Evolutionary conservation across 35 echinoderm and acorn worm genomes (phyloP).

Genomic region (Strongylocentrotus purpuratus): DNA sequence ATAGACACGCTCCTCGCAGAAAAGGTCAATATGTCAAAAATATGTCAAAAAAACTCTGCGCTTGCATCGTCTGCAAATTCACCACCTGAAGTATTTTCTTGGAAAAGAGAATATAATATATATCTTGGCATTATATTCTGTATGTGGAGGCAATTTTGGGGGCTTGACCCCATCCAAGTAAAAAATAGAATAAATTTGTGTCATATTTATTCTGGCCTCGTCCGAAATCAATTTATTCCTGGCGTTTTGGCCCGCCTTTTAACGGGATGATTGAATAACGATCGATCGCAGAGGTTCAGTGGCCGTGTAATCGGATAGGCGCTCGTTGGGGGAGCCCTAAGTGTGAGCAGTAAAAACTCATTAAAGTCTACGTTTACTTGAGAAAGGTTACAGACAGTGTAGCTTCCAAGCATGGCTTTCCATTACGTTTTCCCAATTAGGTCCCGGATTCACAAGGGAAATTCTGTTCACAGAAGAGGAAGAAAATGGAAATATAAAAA

Average conservation of each 20-base stretch:
- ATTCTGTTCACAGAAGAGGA: too few species aligned
- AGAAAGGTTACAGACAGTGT: not conserved
- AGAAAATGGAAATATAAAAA: too few species aligned
- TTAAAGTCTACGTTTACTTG: constrained; percentile 11
- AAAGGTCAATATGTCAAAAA: not conserved
- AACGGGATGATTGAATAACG: not conserved
- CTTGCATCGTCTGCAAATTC: not conserved
- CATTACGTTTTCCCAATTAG: not conserved
- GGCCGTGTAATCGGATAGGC: not conserved
- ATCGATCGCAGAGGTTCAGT: not conserved
- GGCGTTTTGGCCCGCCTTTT: not conserved
- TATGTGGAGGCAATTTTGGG: not conserved
- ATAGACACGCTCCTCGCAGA: not conserved
- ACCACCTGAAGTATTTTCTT: not conserved
- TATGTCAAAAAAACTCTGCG: not conserved
- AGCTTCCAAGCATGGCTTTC: not conserved
- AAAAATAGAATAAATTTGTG: not conserved
- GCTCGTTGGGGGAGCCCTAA: not conserved
- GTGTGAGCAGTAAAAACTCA: not conserved
- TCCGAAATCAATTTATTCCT: not conserved
- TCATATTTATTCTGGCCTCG: not conserved
- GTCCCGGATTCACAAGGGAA: not conserved
- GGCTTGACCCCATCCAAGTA: not conserved
- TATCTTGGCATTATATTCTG: not conserved
- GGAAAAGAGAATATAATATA: not conserved